Conservation (phyloP, 1,140 invertebrate species). For the Solen grandis region DNA sequence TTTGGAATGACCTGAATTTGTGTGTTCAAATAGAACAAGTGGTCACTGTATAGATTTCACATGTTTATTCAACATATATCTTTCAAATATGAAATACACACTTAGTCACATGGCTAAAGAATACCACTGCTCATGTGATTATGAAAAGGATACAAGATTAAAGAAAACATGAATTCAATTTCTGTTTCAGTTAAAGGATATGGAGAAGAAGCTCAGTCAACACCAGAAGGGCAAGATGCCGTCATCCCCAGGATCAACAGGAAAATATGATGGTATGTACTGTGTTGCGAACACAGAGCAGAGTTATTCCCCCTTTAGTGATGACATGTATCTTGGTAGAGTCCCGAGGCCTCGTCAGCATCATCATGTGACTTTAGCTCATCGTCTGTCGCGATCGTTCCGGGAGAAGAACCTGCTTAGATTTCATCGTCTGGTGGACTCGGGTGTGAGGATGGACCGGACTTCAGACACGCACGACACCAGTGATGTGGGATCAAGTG, state of each 20-base stretch:
- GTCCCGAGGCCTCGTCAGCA: constrained; percentile 39
- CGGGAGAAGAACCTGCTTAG: constrained; percentile 59
- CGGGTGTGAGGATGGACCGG: constrained; percentile 13
- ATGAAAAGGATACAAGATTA: too few relatives aligned
- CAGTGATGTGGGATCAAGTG: constrained; percentile 9
- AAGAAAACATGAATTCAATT: too few relatives aligned
- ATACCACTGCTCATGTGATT: too few relatives aligned
- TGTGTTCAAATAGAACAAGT: too few relatives aligned
- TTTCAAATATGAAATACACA: too few relatives aligned
- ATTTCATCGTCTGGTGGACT: constrained; percentile 47
- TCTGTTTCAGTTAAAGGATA: constrained; percentile 78
- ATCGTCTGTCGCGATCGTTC: constrained; percentile 64
- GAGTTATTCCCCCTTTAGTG: constrained; percentile 54
- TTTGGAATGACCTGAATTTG: too few relatives aligned
- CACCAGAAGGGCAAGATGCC: constrained; percentile 60
- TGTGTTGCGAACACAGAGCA: constrained; percentile 51
- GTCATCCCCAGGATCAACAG: constrained; percentile 30
- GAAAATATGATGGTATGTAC: constrained; percentile 70
- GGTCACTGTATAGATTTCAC: too few relatives aligned
- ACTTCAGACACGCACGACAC: constrained; percentile 32
- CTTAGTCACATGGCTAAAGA: too few relatives aligned
- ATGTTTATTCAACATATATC: too few relatives aligned
- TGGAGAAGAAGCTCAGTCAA: constrained; percentile 79
- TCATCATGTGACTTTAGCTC: constrained; percentile 50
- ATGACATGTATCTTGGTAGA: constrained; percentile 57